Percentiles rank a stretch among this genome's conserved stretches.
Evolutionary conservation across 2,113 vertebrate genomes (phyloP).

Genomic region (Xiphias gladius): DNA sequence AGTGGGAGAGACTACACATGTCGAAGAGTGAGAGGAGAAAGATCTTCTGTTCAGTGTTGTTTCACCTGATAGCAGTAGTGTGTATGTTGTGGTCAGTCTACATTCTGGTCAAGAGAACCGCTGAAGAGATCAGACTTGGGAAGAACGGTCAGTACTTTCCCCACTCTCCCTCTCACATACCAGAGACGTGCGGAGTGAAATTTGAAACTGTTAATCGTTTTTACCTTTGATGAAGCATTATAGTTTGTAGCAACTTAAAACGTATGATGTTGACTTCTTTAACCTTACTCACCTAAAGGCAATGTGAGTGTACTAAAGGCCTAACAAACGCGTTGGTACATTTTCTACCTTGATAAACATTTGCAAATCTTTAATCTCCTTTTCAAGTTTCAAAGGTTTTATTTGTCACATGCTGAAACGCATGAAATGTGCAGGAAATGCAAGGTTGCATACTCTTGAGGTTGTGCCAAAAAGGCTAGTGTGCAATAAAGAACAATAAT

Average conservation of each 20-base stretch:
- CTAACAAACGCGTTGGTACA: not conserved
- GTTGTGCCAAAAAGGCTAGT: too few species aligned
- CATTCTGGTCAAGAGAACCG: constrained; percentile 90
- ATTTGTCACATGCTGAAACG: too few species aligned
- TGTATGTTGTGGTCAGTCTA: constrained; percentile 96
- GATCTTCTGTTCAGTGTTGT: constrained; percentile 94
- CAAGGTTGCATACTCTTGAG: too few species aligned
- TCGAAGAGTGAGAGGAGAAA: constrained; percentile 93
- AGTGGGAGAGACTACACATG: constrained; percentile 99
- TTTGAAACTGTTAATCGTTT: not conserved
- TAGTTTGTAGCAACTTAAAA: not conserved
- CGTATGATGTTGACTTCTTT: not conserved
- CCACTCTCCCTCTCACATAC: not conserved
- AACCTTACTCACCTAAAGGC: not conserved
- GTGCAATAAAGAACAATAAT: not conserved
- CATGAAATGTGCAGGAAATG: too few species aligned
- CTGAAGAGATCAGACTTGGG: constrained; percentile 93
- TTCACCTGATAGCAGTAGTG: constrained; percentile 93
- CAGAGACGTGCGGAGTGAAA: constrained; percentile 46
- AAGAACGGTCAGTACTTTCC: constrained; percentile 87
- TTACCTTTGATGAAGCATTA: not conserved
- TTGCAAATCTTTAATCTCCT: too few species aligned
- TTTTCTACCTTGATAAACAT: not conserved
- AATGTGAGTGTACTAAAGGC: not conserved
- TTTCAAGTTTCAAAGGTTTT: too few species aligned